phyloP scores from a whole-genome alignment of 2,113 vertebrate species.

The Piliocolobus tephrosceles region DNA sequence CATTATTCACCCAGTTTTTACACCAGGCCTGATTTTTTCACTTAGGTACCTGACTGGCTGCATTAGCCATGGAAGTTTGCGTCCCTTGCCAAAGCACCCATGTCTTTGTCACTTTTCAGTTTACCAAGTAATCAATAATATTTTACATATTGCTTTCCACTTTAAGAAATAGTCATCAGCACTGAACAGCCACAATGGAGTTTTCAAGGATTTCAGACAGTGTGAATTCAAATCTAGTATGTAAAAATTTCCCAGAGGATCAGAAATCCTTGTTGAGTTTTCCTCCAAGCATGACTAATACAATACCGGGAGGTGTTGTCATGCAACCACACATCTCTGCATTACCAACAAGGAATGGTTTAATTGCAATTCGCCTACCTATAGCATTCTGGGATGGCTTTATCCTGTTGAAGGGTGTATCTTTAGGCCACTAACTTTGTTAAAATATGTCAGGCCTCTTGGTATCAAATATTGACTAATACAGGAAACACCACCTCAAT shows the following conservation, averaged over 20 bases:
- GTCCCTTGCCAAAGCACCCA: not conserved
- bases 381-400: not conserved
- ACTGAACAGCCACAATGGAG: conserved; percentile 32
- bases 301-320: not conserved
- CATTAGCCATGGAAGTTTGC: not conserved
- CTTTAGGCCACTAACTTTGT: not conserved
- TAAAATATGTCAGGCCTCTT: not conserved
- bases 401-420: not conserved
- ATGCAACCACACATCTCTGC: not conserved
- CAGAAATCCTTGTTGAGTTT: conserved; percentile 47
- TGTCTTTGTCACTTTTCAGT: conserved; percentile 29
- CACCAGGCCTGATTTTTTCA: not conserved
- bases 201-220: conserved; percentile 63
- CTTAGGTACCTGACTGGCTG: not conserved
- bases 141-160: conserved; percentile 54
- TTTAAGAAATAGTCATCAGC: conserved; percentile 61
- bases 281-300: conserved; percentile 48
- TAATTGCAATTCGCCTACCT: not conserved
- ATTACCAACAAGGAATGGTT: not conserved
- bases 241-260: conserved; percentile 55
- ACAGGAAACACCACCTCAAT: not conserved
- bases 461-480: not conserved
- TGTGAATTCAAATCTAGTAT: conserved; percentile 45
- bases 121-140: conserved; percentile 49
- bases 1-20: no score